Evolutionary conservation across 1,140 invertebrate genomes (phyloP).

Genomic region (Scaptomyza hsui): DNA sequence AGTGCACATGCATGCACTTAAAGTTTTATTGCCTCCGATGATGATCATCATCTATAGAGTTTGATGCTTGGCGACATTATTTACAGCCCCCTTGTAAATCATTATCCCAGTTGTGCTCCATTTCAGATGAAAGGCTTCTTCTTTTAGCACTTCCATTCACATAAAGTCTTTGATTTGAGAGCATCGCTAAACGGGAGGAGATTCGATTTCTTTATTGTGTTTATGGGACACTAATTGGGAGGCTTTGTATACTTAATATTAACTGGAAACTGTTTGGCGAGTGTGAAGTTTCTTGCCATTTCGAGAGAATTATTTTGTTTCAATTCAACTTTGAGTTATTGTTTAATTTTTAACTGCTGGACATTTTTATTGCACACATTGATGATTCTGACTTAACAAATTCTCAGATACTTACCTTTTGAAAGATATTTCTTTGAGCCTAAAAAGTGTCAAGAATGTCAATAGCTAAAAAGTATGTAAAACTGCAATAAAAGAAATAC

Average conservation of each 20-base stretch:
- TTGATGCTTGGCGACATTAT: constrained; percentile 35
- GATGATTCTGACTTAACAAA: neutral
- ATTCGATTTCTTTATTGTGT: constrained; percentile 11
- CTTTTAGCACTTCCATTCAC: constrained; percentile 47
- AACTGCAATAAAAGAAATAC: too few relatives aligned
- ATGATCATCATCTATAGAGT: constrained; percentile 38
- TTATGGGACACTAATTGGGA: constrained; percentile 46
- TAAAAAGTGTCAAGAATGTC: too few relatives aligned
- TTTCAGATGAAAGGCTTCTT: constrained; percentile 13
- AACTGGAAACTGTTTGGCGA: constrained; percentile 26
- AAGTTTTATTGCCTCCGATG: constrained; percentile 35
- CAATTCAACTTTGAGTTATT: neutral
- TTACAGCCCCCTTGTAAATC: constrained; percentile 47
- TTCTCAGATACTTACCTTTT: too few relatives aligned
- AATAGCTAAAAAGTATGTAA: too few relatives aligned
- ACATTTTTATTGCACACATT: constrained; percentile 2
- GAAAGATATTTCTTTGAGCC: too few relatives aligned
- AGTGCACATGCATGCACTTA: constrained; percentile 24
- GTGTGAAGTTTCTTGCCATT: constrained; percentile 4
- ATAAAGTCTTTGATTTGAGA: constrained; percentile 17
- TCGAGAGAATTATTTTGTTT: constrained; percentile 30
- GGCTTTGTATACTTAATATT: constrained; percentile 38
- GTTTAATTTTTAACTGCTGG: neutral
- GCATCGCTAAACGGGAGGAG: constrained; percentile 1
- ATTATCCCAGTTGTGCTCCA: constrained; percentile 31